Percentiles rank a stretch among this genome's conserved stretches.
phyloP scores from a whole-genome alignment of 2,888 invertebrate genomes.

The Pristionchus exspectatus region DNA sequence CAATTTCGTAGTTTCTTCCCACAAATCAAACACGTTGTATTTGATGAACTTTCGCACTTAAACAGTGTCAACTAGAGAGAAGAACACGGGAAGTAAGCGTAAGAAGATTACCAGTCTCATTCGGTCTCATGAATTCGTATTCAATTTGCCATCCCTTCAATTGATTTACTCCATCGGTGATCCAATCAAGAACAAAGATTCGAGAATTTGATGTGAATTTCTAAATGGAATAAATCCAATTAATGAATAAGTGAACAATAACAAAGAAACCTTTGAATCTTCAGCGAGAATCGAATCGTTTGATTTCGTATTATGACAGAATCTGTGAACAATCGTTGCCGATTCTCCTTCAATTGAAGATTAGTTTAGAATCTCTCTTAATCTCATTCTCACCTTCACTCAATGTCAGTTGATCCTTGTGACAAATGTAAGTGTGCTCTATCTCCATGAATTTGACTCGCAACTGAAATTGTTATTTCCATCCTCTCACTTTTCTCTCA shows the following conservation, averaged over 20 bases:
- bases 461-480: conserved; percentile 56
- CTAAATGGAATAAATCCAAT: neutral
- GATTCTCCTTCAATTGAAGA: conserved; percentile 3
- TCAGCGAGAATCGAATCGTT: conserved; percentile 56
- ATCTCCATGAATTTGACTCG: conserved; percentile 67
- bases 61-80: neutral
- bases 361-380: neutral
- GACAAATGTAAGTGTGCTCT: conserved; percentile 68
- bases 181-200: conserved; percentile 65
- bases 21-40: neutral
- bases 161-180: conserved; percentile 62
- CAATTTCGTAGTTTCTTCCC: neutral
- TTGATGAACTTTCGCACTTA: neutral
- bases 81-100: neutral
- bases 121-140: conserved; percentile 67
- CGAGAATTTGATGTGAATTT: conserved; percentile 60
- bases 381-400: conserved; percentile 59
- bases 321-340: conserved; percentile 60
- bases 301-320: conserved; percentile 47
- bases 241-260: neutral
- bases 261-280: neutral
- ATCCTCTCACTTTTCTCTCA: neutral
- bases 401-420: conserved; percentile 60
- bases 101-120: conserved; percentile 1
- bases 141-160: conserved; percentile 68